Conservation (phyloP, 2,888 invertebrate species). For the Metacarcinus magister region DNA sequence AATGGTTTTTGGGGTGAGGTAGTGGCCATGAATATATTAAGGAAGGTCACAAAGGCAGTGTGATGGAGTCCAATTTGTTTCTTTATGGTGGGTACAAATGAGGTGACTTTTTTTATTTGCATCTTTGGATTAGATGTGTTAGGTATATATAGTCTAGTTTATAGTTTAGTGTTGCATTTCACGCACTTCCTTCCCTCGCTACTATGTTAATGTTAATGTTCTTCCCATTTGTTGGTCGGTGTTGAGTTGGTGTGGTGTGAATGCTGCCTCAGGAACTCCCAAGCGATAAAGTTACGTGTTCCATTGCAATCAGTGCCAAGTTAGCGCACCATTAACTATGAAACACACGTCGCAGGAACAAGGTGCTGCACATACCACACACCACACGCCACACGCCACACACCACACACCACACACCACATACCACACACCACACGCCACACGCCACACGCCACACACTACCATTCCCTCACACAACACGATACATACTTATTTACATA, state of each 20-base stretch:
- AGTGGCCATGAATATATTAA: constrained; percentile 1
- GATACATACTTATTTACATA: background rate
- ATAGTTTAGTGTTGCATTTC: background rate
- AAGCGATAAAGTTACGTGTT: background rate
- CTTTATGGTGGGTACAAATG: background rate
- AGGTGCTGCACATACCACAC: background rate
- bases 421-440: background rate
- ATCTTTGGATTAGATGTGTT: background rate
- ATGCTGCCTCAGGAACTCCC: background rate
- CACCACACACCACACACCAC: background rate
- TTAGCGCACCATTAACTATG: background rate
- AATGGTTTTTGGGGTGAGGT: background rate
- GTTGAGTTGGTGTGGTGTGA: background rate
- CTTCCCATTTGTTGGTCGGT: background rate
- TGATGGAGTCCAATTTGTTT: background rate
- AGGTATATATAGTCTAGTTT: background rate
- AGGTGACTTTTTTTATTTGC: background rate
- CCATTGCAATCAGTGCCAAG: background rate
- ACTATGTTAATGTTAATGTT: background rate
- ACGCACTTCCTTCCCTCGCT: background rate
- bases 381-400: background rate
- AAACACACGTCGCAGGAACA: background rate
- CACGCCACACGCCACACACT: background rate
- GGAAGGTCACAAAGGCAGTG: background rate
- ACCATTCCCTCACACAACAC: background rate